Evolutionary conservation across 2,888 invertebrate species (phyloP).

Genomic region (Cephus runcator): DNA sequence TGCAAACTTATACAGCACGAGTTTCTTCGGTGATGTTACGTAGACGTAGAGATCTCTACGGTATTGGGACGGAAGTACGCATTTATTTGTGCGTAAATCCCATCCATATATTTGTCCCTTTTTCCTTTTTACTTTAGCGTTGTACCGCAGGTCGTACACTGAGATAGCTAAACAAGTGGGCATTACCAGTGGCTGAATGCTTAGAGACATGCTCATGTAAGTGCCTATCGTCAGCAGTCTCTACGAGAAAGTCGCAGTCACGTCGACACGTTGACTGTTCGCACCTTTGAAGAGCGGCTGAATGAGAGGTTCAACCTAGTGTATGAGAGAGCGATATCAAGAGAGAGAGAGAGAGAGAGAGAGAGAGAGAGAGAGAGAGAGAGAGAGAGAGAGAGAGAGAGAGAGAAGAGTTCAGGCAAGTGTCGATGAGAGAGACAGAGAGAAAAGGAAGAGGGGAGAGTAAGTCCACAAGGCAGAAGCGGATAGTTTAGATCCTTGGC

Average conservation of each 20-base stretch:
- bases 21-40: not conserved
- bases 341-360: not conserved
- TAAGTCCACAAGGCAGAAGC: slow-evolving; percentile 4
- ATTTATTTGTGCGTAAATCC: too few species aligned
- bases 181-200: too few species aligned
- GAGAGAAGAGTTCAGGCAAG: not conserved
- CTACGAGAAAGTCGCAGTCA: not conserved
- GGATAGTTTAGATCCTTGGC: slow-evolving; percentile 51
- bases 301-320: not conserved
- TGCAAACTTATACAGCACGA: not conserved
- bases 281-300: not conserved
- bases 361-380: too few species aligned
- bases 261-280: not conserved
- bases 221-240: not conserved
- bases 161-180: too few species aligned
- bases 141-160: too few species aligned
- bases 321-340: not conserved
- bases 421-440: not conserved
- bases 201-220: too few species aligned
- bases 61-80: too few species aligned
- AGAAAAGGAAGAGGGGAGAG: slow-evolving; percentile 3
- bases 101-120: too few species aligned
- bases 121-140: too few species aligned
- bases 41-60: not conserved
- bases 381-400: too few species aligned